Evolutionary conservation across 35 echinoderm and acorn worm genomes (phyloP), one percentile per base, ranked within the genome.

Genomic region (Heliocidaris erythrogramma): DNA sequence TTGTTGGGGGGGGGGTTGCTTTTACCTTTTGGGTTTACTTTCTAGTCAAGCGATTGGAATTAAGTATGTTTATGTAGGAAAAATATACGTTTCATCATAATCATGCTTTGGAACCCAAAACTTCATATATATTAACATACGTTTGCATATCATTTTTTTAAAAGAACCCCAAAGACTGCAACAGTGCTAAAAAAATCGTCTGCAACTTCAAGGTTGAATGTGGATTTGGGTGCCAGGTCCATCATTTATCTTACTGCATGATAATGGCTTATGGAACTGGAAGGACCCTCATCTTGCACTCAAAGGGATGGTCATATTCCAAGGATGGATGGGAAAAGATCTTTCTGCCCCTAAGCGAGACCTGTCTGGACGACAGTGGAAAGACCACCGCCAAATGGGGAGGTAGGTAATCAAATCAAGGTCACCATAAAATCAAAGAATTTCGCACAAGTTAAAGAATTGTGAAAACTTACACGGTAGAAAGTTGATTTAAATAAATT

Each of bases 191-290:
- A 89, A 99, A 99, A 90, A 50, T 99, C 10, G 98, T 99, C 14
- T 99, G 98, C 92, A 96, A 97, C 85, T 88, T 99, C 61, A 97
- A 99, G 30, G 97, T 42, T 42, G 35, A 96, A 18, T 97, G 97
- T 93, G 98, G 98, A 6, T 99, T 97, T 88, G 98, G 98, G 2
- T 99, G 98, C 78, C 97, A 99, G 48, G 95, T 99, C 9, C 98
- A 99, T 56, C 98, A 99, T 86, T 94, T 99, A 11, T 94, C 96
- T 0, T 97, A 97, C 90, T 99, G 98, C 53, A 95, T 99, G 60
- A 97, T 99, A 24, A 94, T 97, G 17, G 98, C 98, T 3, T 99
- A 99, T 95, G 98, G 93, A 27, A 96, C 98, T 49, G 47, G 97
- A 48, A 91, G 98, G 13, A 99, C 98, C 3, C 95, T 99, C 49